Percentiles rank a stretch among this genome's conserved stretches.
phyloP scores from a whole-genome alignment of 1,140 invertebrate species.

The Dendroctonus valens region DNA sequence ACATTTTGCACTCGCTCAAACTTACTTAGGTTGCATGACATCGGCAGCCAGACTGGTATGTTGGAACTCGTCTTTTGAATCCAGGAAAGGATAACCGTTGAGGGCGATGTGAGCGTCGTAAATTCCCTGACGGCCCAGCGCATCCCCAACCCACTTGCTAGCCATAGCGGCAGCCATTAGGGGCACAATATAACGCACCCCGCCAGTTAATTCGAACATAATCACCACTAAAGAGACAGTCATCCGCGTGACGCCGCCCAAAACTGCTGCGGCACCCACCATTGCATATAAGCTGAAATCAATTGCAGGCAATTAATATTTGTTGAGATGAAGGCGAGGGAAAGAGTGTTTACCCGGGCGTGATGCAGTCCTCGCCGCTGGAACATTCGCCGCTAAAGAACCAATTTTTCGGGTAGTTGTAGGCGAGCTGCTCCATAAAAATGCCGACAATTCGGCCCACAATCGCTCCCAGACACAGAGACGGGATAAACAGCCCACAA shows the following conservation, averaged over 20 bases:
- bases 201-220: constrained; percentile 99
- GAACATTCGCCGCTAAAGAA: constrained; percentile 93
- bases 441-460: constrained; percentile 96
- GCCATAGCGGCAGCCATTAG: constrained; percentile 99
- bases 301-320: not conserved
- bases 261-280: constrained; percentile 97
- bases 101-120: constrained; percentile 98
- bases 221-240: constrained; percentile 99
- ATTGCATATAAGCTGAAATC: constrained; percentile 84
- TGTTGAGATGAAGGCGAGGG: not conserved
- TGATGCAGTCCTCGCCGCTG: constrained; percentile 91
- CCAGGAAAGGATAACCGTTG: constrained; percentile 98
- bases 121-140: constrained; percentile 88
- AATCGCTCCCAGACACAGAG: constrained; percentile 90
- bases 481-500: constrained; percentile 90
- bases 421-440: constrained; percentile 88
- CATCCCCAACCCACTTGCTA: constrained; percentile 99
- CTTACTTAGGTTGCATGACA: constrained; percentile 95
- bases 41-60: constrained; percentile 97
- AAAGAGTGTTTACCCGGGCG: constrained; percentile 64
- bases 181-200: constrained; percentile 96
- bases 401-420: constrained; percentile 79
- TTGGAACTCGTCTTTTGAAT: constrained; percentile 97
- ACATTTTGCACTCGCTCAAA: constrained; percentile 22
- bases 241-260: constrained; percentile 98